phyloP scores from a whole-genome alignment of 2,888 invertebrate species.

The Lamellibrachia satsuma region DNA sequence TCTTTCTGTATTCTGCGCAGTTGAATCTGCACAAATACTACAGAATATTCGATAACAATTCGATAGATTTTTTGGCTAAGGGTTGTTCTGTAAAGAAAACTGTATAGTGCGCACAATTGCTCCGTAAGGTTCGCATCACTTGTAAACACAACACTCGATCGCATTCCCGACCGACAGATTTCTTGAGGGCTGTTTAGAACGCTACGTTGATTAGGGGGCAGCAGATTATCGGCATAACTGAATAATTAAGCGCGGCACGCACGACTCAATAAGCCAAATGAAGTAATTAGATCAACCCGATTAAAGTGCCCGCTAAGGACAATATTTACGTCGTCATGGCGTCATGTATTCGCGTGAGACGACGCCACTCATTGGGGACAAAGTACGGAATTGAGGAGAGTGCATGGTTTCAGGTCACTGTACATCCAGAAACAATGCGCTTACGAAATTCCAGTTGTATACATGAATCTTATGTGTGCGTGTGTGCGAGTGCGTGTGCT shows the following conservation, averaged over 20 bases:
- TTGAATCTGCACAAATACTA: too few relatives aligned
- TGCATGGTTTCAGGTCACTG: neutral
- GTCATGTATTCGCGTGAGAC: neutral
- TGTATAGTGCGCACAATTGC: neutral
- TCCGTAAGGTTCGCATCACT: neutral
- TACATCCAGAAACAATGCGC: too few relatives aligned
- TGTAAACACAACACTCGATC: neutral
- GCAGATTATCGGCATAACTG: neutral
- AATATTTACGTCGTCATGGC: neutral
- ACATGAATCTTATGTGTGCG: too few relatives aligned
- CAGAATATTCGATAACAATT: too few relatives aligned
- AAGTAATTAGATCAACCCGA: neutral
- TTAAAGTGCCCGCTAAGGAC: neutral
- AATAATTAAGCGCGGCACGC: neutral
- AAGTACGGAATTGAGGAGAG: neutral
- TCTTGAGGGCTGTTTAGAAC: neutral
- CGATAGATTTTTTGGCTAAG: neutral
- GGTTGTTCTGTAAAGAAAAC: neutral
- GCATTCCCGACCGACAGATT: neutral
- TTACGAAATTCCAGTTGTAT: too few relatives aligned
- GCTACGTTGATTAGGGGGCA: neutral
- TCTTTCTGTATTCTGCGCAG: too few relatives aligned
- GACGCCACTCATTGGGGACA: neutral
- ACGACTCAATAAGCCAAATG: neutral
- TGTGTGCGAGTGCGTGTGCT: too few relatives aligned